phyloP scores from a whole-genome alignment of 2,797 vertebrate genomes.

The Manis javanica region DNA sequence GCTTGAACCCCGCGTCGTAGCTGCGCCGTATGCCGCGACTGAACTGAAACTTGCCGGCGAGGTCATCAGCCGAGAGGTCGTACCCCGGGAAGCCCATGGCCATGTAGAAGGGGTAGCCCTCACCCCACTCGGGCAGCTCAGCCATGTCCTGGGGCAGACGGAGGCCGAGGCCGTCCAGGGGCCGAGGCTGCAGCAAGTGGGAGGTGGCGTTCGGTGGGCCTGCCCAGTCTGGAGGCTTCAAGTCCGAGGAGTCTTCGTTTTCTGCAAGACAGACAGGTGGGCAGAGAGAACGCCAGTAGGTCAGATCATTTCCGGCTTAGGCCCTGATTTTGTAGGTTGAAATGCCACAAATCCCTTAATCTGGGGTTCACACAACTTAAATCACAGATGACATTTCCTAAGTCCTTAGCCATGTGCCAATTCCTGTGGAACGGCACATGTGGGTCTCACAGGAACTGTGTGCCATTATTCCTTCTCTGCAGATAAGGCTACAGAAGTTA shows the following conservation, averaged over 20 bases:
- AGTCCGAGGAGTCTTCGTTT: conserved; percentile 47
- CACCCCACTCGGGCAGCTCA: conserved; percentile 77
- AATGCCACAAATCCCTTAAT: neutral
- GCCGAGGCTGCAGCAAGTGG: conserved; percentile 20
- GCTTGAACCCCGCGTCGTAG: conserved; percentile 78
- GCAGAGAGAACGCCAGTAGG: neutral
- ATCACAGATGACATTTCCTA: neutral
- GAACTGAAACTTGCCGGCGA: conserved; percentile 68
- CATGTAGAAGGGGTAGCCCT: conserved; percentile 81
- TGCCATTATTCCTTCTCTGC: neutral
- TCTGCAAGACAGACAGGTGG: conserved; percentile 52
- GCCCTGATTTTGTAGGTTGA: neutral
- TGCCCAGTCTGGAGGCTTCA: conserved; percentile 66
- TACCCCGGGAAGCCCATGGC: conserved; percentile 78
- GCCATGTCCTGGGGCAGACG: conserved; percentile 69
- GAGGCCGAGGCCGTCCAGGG: conserved; percentile 61
- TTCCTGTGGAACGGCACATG: fast-evolving
- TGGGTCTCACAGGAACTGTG: neutral
- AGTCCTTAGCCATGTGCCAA: neutral
- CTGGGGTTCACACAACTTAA: neutral
- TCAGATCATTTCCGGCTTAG: too few relatives aligned
- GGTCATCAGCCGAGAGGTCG: conserved; percentile 70
- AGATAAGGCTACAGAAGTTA: too few relatives aligned
- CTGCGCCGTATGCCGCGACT: conserved; percentile 80
- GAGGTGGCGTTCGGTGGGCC: neutral